Base-by-base conservation (phyloP, 1,140 invertebrate genomes). In the Tachypleus tridentatus region DNA sequence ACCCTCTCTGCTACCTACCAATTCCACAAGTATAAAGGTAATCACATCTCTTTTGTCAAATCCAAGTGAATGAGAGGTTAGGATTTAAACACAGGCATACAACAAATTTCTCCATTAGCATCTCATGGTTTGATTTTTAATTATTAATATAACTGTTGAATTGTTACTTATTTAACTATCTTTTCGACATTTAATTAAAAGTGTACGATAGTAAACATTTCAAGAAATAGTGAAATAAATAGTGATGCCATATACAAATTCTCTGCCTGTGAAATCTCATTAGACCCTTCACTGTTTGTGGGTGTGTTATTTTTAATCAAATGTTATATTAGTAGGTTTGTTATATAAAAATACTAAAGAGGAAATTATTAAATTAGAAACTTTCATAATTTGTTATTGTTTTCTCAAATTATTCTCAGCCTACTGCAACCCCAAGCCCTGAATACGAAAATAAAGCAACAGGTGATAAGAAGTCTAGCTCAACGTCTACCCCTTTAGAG, bases 401-500 rank as follows among this genome's bases (percentile, higher is more conserved):
- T 11, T 61, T 49, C 29, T 29, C 29, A 29, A 29, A 29, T 29
- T 29, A 29, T 29, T 29, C 2, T 29, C 29, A 29, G 29, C 29
- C 29, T 2, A 29, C 29, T 29, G 29, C 29, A 29, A 29, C 29
- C 29, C 29, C 29, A 29, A 29, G 29, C 29, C 2, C 29, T 29
- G 29, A 29, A 29, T 29, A 29, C 74, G 51, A 50, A 49, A 62
- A 64, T 58, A 66, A 64, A 49, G 5, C 6, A 53, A 56, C 64
- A n/a, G 58, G 61, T 47, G 64, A 51, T 53, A 5, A 56, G 8
- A 54, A 10, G 4, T 10, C n/a, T 7, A 3, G 51, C 9, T 49
- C 63, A 7, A 50, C 64, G n/a, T 64, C 67, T 47, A 49, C 63
- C 11, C 75, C 77, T 65, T 77, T 80, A 70, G 76, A 81, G 57